Percentiles rank a stretch among this genome's conserved stretches.
Conservation (phyloP, 2,797 vertebrate genomes). For the Chelonia mydas region DNA sequence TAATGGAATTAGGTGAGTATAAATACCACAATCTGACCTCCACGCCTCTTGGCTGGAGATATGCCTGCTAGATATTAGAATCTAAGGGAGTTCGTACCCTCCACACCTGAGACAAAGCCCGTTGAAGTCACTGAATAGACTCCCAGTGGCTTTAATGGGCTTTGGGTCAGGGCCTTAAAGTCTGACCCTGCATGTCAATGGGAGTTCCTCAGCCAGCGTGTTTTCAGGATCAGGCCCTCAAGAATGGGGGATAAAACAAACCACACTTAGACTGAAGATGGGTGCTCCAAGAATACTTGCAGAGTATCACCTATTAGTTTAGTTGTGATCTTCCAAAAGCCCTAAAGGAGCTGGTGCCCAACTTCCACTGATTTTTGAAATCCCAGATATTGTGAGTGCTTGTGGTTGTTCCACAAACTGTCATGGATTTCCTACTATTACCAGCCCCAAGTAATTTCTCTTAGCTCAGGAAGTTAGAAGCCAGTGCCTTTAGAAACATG, state of each 20-base stretch:
- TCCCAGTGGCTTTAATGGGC: background rate
- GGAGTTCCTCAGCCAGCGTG: background rate
- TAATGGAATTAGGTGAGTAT: background rate
- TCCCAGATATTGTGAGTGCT: background rate
- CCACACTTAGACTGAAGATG: background rate
- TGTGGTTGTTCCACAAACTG: background rate
- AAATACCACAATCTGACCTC: background rate
- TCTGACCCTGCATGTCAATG: background rate
- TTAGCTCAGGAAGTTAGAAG: background rate
- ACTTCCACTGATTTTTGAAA: background rate
- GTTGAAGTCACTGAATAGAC: background rate
- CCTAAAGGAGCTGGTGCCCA: background rate
- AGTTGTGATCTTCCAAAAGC: background rate
- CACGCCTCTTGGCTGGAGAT: background rate
- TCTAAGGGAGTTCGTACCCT: background rate
- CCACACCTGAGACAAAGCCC: background rate
- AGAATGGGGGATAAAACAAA: background rate
- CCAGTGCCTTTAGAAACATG: background rate
- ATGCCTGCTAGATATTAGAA: background rate
- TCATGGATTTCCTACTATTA: background rate
- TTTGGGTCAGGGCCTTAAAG: background rate
- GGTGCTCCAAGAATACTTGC: fast-evolving
- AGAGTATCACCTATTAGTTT: background rate
- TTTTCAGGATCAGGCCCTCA: background rate
- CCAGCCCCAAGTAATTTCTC: background rate